Evolutionary conservation across 30 jellyfish, hydroid and myxozoan genomes (phyloP).

Genomic region (Hydra vulgaris): DNA sequence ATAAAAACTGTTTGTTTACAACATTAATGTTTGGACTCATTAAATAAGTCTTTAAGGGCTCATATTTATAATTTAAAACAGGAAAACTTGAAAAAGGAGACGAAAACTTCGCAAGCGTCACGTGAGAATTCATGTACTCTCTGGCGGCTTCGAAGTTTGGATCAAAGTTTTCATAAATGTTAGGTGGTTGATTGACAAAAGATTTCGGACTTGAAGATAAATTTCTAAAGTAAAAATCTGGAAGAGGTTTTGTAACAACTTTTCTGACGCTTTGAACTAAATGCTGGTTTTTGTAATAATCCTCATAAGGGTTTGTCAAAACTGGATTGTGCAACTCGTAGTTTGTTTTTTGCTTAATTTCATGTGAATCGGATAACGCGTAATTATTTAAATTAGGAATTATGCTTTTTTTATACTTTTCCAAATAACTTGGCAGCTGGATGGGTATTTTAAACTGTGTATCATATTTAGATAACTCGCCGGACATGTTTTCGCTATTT

Average conservation of each 20-base stretch:
- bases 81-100: not conserved
- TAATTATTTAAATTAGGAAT: not conserved
- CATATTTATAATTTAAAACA: not conserved
- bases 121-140: not conserved
- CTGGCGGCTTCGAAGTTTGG: not conserved
- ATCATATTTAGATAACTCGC: too few relatives aligned
- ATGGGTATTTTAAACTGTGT: too few relatives aligned
- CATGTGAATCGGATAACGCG: not conserved
- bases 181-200: not conserved
- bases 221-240: not conserved
- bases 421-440: too few relatives aligned
- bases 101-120: not conserved
- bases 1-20: not conserved
- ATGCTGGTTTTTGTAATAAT: not conserved
- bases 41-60: not conserved
- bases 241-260: not conserved
- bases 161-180: not conserved
- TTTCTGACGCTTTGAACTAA: not conserved
- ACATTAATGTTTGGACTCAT: not conserved
- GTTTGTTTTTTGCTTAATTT: not conserved
- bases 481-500: too few relatives aligned
- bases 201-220: not conserved
- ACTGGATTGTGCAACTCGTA: not conserved
- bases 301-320: not conserved
- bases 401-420: too few relatives aligned